Evolutionary conservation across 1,140 invertebrate species (phyloP).

Genomic region (Acromyrmex heyeri): DNA sequence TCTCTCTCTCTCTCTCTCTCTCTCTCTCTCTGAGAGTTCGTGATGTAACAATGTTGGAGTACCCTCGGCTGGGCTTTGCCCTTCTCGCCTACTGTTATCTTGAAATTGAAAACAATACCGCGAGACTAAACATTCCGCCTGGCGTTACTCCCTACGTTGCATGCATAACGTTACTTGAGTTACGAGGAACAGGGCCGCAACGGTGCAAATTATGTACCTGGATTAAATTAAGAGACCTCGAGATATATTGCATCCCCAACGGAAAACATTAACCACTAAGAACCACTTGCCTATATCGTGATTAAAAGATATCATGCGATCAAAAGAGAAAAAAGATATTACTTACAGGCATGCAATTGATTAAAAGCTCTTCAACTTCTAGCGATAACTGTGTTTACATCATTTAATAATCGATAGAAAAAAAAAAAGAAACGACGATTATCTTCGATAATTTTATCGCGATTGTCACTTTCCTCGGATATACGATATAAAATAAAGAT

Average conservation of each 20-base stretch:
- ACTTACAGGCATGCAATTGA: not conserved
- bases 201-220: conserved; percentile 22
- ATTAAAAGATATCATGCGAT: not conserved
- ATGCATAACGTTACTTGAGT: conserved; percentile 63
- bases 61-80: conserved; percentile 22
- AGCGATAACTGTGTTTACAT: not conserved
- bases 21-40: not conserved
- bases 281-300: not conserved
- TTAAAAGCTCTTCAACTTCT: not conserved
- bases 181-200: conserved; percentile 51
- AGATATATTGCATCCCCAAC: conserved; percentile 1
- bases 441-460: conserved; percentile 3
- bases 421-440: not conserved
- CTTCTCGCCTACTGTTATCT: conserved; percentile 53
- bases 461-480: not conserved
- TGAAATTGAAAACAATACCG: conserved; percentile 64
- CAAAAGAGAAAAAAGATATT: not conserved
- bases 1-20: not conserved
- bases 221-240: conserved; percentile 38
- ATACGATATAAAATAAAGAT: not conserved
- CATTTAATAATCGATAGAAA: not conserved
- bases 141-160: conserved; percentile 46
- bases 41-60: conserved; percentile 11
- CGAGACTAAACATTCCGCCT: conserved; percentile 58
- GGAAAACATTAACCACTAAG: not conserved